phyloP scores from a whole-genome alignment of 2,888 invertebrate genomes.

The Pyrochroa serraticornis region DNA sequence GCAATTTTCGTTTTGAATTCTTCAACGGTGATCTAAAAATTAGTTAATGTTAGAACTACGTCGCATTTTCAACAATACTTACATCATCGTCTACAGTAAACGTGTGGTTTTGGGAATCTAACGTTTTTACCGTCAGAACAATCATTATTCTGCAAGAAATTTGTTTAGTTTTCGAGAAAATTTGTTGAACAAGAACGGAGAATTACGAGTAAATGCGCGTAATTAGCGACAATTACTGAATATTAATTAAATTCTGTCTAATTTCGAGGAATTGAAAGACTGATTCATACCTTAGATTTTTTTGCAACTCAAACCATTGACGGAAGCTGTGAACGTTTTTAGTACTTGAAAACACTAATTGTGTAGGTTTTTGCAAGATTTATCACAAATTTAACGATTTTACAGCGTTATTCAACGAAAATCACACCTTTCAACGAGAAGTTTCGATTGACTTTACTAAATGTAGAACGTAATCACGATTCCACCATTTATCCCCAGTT shows the following conservation, averaged over 20 bases:
- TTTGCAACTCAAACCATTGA: too few relatives aligned
- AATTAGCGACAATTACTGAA: slow-evolving; percentile 5
- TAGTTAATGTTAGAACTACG: background rate
- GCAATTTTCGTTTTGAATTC: slow-evolving; percentile 82
- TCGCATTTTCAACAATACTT: slow-evolving; percentile 57
- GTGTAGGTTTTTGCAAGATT: slow-evolving; percentile 5
- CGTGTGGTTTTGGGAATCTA: slow-evolving; percentile 84
- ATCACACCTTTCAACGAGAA: background rate
- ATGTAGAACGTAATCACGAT: too few relatives aligned
- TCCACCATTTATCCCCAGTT: too few relatives aligned
- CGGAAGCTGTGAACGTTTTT: background rate
- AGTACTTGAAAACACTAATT: background rate
- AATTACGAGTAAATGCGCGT: slow-evolving; percentile 7
- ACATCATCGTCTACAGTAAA: slow-evolving; percentile 86
- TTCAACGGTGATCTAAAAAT: slow-evolving; percentile 74
- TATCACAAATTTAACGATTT: slow-evolving; percentile 1
- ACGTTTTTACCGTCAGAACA: slow-evolving; percentile 85
- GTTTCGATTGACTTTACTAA: too few relatives aligned
- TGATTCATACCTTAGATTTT: too few relatives aligned
- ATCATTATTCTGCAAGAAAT: slow-evolving; percentile 64
- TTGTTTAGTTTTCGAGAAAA: background rate
- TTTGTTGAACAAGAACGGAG: background rate
- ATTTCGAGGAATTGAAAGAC: too few relatives aligned
- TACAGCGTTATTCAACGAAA: background rate
- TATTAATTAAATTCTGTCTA: background rate